Conservation (phyloP, 2,888 invertebrate species). For the Theristus sp. region DNA sequence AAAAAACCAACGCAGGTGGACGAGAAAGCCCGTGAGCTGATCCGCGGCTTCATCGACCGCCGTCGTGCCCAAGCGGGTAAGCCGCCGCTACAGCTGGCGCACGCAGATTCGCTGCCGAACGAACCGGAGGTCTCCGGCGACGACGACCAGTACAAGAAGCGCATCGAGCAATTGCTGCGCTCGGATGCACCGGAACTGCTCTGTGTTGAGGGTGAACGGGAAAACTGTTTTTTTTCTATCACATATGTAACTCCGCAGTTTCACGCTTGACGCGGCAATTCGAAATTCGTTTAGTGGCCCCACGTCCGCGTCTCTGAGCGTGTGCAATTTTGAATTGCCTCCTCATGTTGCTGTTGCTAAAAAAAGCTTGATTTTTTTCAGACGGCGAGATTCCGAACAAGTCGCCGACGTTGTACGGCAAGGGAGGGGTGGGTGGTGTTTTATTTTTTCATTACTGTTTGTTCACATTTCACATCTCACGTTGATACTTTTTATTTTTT, state of each 20-base stretch:
- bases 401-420: slow-evolving; percentile 1
- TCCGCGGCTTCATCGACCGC: slow-evolving; percentile 53
- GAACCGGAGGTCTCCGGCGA: not conserved
- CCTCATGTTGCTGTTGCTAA: no score
- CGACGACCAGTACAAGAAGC: slow-evolving; percentile 16
- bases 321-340: no score
- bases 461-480: no score
- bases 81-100: slow-evolving; percentile 8
- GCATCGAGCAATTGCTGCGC: not conserved
- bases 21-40: slow-evolving; percentile 79
- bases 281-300: not conserved
- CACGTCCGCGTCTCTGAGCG: not conserved
- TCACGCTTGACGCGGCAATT: no score
- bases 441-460: no score
- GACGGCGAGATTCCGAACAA: slow-evolving; percentile 5
- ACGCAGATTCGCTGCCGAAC: slow-evolving; percentile 5
- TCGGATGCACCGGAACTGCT: not conserved
- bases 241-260: not conserved
- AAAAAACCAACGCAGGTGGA: no score
- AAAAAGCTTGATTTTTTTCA: no score
- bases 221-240: no score
- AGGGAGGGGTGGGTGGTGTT: slow-evolving; percentile 6
- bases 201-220: not conserved
- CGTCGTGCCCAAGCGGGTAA: slow-evolving; percentile 4
- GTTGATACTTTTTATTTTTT: no score